A percentile compares a stretch with the other conserved stretches of the same genome.
Conservation (phyloP, 2,113 vertebrate genomes). For the Kryptolebias marmoratus region DNA sequence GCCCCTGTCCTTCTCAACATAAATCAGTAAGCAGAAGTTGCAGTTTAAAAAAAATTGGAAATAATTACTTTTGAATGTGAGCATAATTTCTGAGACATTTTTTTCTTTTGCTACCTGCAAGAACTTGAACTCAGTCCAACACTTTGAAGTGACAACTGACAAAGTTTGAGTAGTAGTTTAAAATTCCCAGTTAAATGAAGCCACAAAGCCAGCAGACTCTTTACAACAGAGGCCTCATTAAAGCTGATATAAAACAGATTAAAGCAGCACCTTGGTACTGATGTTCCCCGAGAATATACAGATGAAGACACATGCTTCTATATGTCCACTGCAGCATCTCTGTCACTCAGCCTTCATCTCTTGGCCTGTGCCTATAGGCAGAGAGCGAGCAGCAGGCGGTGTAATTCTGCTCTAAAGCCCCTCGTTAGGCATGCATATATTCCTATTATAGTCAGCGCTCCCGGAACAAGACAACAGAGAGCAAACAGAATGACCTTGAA, state of each 20-base stretch:
- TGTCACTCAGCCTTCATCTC: slow-evolving; percentile 71
- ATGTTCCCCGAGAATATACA: slow-evolving; percentile 17
- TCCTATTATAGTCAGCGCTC: slow-evolving; percentile 75
- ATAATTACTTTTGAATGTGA: not conserved
- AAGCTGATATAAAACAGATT: slow-evolving; percentile 10
- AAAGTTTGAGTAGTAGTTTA: not conserved
- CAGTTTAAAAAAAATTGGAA: not conserved
- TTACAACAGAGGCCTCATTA: slow-evolving; percentile 29
- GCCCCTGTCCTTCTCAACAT: no score
- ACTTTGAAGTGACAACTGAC: not conserved
- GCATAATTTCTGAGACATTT: not conserved
- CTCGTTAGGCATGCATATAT: slow-evolving; percentile 79
- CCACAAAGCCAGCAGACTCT: slow-evolving; percentile 3
- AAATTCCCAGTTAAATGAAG: slow-evolving; percentile 13
- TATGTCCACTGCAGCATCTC: slow-evolving; percentile 60
- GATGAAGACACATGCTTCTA: slow-evolving; percentile 28
- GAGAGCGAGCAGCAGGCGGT: slow-evolving; percentile 63
- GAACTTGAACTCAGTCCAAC: slow-evolving; percentile 3
- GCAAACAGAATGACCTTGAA: slow-evolving; percentile 82
- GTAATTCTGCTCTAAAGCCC: slow-evolving; percentile 70
- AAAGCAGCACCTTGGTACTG: not conserved
- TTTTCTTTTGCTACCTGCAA: slow-evolving; percentile 1
- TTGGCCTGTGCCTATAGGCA: slow-evolving; percentile 65
- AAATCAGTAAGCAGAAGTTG: no score
- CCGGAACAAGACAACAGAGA: slow-evolving; percentile 80